Percentiles rank a stretch among this genome's conserved stretches.
These are phyloP conservation scores for Gibbula magus DNA, from an alignment of 2,888 invertebrate genomes.

Conservation along the genomic window DNA sequence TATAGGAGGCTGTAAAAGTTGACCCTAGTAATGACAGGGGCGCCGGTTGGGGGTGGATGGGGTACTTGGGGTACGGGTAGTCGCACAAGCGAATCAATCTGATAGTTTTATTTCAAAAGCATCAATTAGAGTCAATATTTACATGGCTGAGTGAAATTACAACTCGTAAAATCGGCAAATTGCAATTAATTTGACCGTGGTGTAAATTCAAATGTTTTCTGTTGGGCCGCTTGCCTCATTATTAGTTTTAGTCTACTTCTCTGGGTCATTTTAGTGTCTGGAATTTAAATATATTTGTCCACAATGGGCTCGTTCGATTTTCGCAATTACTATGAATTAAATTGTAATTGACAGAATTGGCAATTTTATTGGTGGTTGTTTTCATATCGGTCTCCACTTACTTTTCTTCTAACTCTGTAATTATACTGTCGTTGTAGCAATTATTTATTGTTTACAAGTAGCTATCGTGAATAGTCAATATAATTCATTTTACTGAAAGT, in stretches of 20 bases:
- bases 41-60: neutral
- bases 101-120: constrained; percentile 16
- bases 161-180: constrained; percentile 17
- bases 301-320: too few relatives aligned
- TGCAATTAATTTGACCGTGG: constrained; percentile 15
- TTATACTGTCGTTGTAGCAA: neutral
- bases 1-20: neutral
- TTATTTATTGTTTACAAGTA: neutral
- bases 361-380: constrained; percentile 6
- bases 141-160: neutral
- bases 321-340: neutral
- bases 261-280: neutral
- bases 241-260: neutral
- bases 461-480: too few relatives aligned
- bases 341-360: neutral
- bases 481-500: too few relatives aligned
- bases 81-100: neutral
- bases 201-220: constrained; percentile 3
- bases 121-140: constrained; percentile 22
- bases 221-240: neutral
- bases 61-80: neutral
- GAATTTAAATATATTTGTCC: neutral
- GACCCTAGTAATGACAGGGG: neutral
- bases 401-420: neutral
- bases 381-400: neutral